Evolutionary conservation across 2,113 vertebrate species (phyloP).

Genomic region (Beaufortia kweichowensis): DNA sequence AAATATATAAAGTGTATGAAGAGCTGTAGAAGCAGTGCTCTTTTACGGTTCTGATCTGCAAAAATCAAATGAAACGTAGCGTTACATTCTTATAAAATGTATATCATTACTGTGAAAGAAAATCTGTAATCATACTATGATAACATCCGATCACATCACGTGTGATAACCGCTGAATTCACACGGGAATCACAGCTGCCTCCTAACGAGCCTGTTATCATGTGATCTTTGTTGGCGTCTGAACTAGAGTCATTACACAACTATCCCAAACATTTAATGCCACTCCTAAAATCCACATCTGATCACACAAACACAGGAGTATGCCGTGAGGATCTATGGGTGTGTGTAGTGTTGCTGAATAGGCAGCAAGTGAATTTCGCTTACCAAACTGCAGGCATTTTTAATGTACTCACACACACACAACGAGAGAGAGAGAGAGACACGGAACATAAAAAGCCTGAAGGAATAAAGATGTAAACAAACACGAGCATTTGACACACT

Average conservation of each 20-base stretch:
- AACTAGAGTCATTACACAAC: constrained; percentile 60
- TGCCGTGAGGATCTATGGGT: background rate
- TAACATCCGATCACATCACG: background rate
- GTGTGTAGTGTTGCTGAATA: background rate
- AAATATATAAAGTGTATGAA: constrained; percentile 1
- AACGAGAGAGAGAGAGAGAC: no score
- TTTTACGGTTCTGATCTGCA: no score
- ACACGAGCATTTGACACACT: background rate
- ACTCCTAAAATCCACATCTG: background rate
- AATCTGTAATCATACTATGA: no score
- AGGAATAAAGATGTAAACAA: background rate
- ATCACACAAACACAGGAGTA: no score
- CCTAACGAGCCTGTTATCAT: background rate
- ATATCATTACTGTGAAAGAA: no score
- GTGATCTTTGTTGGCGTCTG: constrained; percentile 9
- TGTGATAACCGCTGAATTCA: background rate
- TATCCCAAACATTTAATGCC: constrained; percentile 49
- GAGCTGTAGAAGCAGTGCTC: background rate
- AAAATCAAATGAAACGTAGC: no score
- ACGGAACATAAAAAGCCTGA: background rate
- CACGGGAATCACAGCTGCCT: background rate
- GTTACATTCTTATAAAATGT: no score
- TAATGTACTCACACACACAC: background rate
- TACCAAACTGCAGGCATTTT: constrained; percentile 11
- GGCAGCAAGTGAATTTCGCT: constrained; percentile 5